Conservation (phyloP, 53 echinoderm and acorn worm genomes). For the Holothuria leucospilota region DNA sequence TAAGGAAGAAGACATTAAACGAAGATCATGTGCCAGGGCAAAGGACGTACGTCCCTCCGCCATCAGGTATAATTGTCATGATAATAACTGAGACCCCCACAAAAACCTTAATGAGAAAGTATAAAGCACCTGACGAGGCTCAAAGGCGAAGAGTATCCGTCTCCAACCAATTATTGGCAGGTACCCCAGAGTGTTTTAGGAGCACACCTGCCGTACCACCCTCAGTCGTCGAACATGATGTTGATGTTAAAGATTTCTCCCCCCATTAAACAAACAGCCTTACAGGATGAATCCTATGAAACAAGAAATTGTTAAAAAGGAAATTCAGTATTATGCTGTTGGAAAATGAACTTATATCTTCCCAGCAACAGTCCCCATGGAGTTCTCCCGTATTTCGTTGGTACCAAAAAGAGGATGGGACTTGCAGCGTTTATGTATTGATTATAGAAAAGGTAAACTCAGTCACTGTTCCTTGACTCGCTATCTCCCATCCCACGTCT, state of each 20-base stretch:
- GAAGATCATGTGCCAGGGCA: neutral
- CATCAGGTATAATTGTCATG: neutral
- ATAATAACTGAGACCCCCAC: slow-evolving; percentile 24
- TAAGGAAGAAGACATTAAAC: neutral
- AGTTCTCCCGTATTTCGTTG: slow-evolving; percentile 55
- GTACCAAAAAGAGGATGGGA: slow-evolving; percentile 58
- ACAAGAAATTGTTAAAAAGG: slow-evolving; percentile 28
- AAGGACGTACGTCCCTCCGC: neutral
- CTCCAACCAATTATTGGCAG: neutral
- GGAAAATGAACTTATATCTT: slow-evolving; percentile 61
- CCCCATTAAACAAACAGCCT: slow-evolving; percentile 67
- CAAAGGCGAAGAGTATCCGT: neutral
- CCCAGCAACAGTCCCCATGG: slow-evolving; percentile 63
- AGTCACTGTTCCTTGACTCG: slow-evolving; percentile 57
- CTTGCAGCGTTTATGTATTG: slow-evolving; percentile 61
- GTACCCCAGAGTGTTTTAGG: slow-evolving; percentile 11
- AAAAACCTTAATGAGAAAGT: slow-evolving; percentile 29
- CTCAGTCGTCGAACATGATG: slow-evolving; percentile 50
- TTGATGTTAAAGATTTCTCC: slow-evolving; percentile 51
- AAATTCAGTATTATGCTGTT: slow-evolving; percentile 68
- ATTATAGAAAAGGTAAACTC: slow-evolving; percentile 74
- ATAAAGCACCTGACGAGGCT: slow-evolving; percentile 14
- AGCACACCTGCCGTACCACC: neutral
- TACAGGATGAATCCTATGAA: slow-evolving; percentile 68
- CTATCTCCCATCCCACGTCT: slow-evolving; percentile 66